Base-by-base conservation (phyloP, 1,140 invertebrate species). In the Uloborus diversus region DNA sequence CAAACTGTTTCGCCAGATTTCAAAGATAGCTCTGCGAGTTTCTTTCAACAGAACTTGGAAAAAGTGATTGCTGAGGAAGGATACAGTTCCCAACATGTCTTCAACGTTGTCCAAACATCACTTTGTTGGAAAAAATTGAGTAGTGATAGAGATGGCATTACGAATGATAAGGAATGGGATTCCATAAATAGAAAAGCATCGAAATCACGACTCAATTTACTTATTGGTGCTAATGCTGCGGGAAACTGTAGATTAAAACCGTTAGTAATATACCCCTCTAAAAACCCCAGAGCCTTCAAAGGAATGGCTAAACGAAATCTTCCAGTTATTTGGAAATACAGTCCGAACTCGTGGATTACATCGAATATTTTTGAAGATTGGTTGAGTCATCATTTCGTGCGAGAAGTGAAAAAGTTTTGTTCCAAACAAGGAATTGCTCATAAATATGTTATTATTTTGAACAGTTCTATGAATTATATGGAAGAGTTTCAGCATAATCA, bases 61-160 rank as follows among this genome's bases (percentile, higher is more conserved):
- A 78, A 82, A 71, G 83, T 86, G 28, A 85, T 87, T 69, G 70
- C 84, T 80, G 82, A 86, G 83, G 83, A 83, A n/a, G 42, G 42
- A 9, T 47, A 47, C 42, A 11, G 9, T 47, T n/a, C 42, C 9
- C 42, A 47, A 47, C 42, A 47, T 9, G 42, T 47, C 9, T 47
- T 47, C 25, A 57, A 17, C 25, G 53, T 57, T n/a, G 42, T 11
- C n/a, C 9, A 47, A 47, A 47, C 42, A 47, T 9, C 9, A 47
- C 42, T 47, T 11, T 61, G 9, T 30, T 64, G 61, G 61, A 69
- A 69, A 32, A 47, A 28, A 13, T n/a, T 49, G 7, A n/a, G 30
- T 23, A 53, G 20, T 23, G 30, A 53, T 3, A 69, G 25, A n/a
- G n/a, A n/a, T 4, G 3, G n/a, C 65, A 23, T 47, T 51, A 49